phyloP scores from a whole-genome alignment of 2,113 vertebrate species.

The Mastomys natalensis region DNA sequence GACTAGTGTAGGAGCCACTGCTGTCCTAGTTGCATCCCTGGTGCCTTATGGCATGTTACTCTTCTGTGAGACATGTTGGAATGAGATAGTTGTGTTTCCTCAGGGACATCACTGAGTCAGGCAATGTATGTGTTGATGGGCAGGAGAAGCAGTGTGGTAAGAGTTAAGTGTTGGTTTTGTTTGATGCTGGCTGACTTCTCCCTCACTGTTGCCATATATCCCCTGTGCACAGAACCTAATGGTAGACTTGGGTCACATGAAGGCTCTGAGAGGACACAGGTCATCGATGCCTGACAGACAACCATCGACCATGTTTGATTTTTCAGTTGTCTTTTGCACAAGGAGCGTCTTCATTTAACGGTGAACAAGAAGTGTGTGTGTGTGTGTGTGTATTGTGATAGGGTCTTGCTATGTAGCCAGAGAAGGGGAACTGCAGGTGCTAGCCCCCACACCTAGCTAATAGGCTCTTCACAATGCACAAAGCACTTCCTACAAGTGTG shows the following conservation, averaged over 20 bases:
- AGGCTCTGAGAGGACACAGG: background rate
- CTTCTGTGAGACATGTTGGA: fast-evolving
- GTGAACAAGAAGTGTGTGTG: too few species aligned
- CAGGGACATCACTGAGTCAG: background rate
- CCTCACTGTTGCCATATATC: background rate
- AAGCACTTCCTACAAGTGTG: too few species aligned
- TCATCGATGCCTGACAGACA: background rate
- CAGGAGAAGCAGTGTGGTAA: fast-evolving
- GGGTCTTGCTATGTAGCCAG: too few species aligned
- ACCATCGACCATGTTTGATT: background rate
- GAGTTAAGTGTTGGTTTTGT: background rate
- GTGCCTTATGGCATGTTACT: background rate
- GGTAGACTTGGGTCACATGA: background rate
- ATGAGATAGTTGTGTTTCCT: fast-evolving
- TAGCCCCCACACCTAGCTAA: too few species aligned
- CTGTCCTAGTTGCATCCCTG: too few species aligned
- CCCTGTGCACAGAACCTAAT: background rate
- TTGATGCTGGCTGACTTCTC: background rate
- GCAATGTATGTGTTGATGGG: too few species aligned
- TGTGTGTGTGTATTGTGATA: too few species aligned
- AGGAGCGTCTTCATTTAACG: too few species aligned
- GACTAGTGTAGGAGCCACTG: fast-evolving
- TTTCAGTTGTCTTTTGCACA: background rate
- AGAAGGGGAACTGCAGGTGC: too few species aligned
- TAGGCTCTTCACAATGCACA: too few species aligned